Evolutionary conservation across 2,888 invertebrate species (phyloP), one percentile per base, ranked within the genome.

Genomic region (Eupithecia dodoneata): DNA sequence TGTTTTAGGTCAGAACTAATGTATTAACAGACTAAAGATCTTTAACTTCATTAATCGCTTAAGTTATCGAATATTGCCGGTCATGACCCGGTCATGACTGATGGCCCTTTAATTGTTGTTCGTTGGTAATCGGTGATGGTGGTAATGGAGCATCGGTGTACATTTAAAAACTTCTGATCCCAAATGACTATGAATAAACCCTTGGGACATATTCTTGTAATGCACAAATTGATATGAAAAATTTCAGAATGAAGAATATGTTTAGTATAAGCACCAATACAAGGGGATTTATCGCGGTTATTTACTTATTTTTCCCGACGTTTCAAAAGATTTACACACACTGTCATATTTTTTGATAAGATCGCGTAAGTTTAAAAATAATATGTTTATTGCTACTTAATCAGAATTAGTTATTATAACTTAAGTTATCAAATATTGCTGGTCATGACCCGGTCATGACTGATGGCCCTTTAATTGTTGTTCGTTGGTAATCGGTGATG

Each of bases 381-480:
- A 30, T 30, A 30, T 30, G 1, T 30, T 30, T 1, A 30, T 30
- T 30, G n/a, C 30, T 30, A 30, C 30, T 30, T 30, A 30, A 30
- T 1, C 30, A 30, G 30, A 30, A 30, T 30, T 30, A 30, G 30
- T 30, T 30, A 30, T 30, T 30, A 59, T 59, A 2, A 3, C 18
- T 42, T 2, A 44, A 15, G n/a, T 9, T 69, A 18, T 69, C 18
- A 13, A 69, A 69, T 47, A 18, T 47, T 47, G 69, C 45, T 18
- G 18, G 45, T 45, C 45, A 45, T n/a, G 55, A 55, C 55, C n/a
- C 9, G 71, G 52, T 45, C 41, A 59, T 72, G 55, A 72, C 42
- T 72, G 44, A 72, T 72, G 55, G 72, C 59, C 18, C n/a, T 72
- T 72, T 72, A 55, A 72, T 59, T 72, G n/a, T 59, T 55, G 59